Evolutionary conservation across 2,888 invertebrate genomes (phyloP).

Genomic region (Lasioglossum calceatum): DNA sequence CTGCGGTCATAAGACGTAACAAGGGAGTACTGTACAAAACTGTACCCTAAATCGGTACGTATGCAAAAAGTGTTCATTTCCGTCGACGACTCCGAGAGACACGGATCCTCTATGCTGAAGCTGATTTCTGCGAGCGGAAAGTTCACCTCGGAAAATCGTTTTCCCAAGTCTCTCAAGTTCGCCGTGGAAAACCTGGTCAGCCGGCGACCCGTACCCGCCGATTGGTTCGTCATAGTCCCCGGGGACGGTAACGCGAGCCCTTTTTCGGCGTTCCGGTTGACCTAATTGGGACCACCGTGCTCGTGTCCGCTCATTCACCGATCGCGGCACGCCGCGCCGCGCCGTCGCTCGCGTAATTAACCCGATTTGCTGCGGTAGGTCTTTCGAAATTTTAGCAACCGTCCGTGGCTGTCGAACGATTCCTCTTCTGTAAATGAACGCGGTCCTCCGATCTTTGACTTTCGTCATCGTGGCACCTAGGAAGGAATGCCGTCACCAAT

Average conservation of each 20-base stretch:
- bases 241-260: slow-evolving; percentile 74
- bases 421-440: neutral
- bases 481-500: neutral
- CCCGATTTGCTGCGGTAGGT: slow-evolving; percentile 72
- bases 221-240: slow-evolving; percentile 62
- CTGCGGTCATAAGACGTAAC: neutral
- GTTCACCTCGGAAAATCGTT: neutral
- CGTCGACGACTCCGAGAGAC: neutral
- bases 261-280: slow-evolving; percentile 76
- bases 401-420: neutral
- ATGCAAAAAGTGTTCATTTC: neutral
- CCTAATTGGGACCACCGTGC: slow-evolving; percentile 81
- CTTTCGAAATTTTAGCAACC: slow-evolving; percentile 59
- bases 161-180: neutral
- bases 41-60: neutral
- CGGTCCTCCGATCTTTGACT: neutral
- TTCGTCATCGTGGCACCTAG: neutral
- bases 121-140: neutral
- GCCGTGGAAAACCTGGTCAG: slow-evolving; percentile 30
- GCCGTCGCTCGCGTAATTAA: slow-evolving; percentile 64
- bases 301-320: slow-evolving; percentile 65
- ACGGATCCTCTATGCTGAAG: neutral
- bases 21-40: neutral
- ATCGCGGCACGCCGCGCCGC: slow-evolving; percentile 54
- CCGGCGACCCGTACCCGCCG: slow-evolving; percentile 28